Percentiles rank a stretch among this genome's conserved stretches.
Evolutionary conservation across 2,888 invertebrate genomes (phyloP).

Genomic region (Amblyjoppa proteus): DNA sequence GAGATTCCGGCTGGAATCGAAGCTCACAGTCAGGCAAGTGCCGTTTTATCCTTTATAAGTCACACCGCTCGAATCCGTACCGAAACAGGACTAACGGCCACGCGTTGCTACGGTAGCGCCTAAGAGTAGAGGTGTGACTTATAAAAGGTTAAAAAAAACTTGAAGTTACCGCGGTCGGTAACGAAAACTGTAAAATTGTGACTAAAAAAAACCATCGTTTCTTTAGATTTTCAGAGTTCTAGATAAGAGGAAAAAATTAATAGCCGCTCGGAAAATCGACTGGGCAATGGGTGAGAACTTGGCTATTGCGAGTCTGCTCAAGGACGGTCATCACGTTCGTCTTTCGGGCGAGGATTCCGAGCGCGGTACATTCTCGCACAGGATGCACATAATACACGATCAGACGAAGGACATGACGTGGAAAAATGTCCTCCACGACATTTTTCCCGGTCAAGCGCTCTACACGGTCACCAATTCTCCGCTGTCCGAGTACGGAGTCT

Average conservation of each 20-base stretch:
- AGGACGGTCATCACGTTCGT: conserved; percentile 91
- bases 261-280: conserved; percentile 88
- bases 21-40: conserved; percentile 87
- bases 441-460: conserved; percentile 90
- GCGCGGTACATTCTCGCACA: conserved; percentile 91
- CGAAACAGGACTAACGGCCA: too few relatives aligned
- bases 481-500: conserved; percentile 90
- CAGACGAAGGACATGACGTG: conserved; percentile 90
- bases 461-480: conserved; percentile 94
- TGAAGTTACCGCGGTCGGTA: neutral
- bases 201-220: neutral
- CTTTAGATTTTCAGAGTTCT: conserved; percentile 82
- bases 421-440: conserved; percentile 86
- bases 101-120: too few relatives aligned
- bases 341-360: conserved; percentile 93
- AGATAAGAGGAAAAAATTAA: conserved; percentile 86
- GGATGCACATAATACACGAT: conserved; percentile 94
- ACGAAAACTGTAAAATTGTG: neutral
- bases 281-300: conserved; percentile 94
- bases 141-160: neutral
- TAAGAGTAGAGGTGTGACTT: too few relatives aligned
- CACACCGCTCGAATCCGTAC: too few relatives aligned
- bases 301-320: conserved; percentile 91
- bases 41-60: neutral
- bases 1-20: conserved; percentile 89